Conservation (phyloP, 2,797 vertebrate genomes). For the Luscinia luscinia region DNA sequence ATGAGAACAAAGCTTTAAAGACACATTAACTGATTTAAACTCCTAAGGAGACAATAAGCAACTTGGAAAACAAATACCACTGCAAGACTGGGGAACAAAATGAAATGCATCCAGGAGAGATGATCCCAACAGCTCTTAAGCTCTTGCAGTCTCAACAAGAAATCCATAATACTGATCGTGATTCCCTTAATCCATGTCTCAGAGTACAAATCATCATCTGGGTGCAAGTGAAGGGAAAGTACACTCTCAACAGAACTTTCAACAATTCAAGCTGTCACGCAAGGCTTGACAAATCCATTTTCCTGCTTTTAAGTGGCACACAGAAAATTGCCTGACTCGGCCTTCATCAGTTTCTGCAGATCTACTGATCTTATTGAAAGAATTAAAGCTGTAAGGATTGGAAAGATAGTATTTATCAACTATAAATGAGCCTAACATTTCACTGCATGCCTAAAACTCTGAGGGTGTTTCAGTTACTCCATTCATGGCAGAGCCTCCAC, state of each 20-base stretch:
- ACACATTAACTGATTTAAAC: neutral
- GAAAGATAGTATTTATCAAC: neutral
- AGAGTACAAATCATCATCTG: neutral
- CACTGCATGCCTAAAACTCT: neutral
- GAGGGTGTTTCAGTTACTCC: neutral
- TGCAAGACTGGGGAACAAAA: neutral
- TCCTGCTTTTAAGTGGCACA: neutral
- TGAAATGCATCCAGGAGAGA: neutral
- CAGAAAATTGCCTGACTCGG: neutral
- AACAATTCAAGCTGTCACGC: neutral
- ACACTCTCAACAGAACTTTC: neutral
- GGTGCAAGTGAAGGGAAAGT: neutral
- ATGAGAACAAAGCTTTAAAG: neutral
- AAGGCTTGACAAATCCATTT: slow-evolving; percentile 9
- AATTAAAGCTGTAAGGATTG: neutral
- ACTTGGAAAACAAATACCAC: neutral
- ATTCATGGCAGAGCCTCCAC: neutral
- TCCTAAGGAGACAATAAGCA: neutral
- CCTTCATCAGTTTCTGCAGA: neutral
- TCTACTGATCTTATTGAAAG: neutral
- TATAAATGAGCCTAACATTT: neutral
- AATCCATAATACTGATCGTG: neutral
- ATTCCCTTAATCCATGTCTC: neutral
- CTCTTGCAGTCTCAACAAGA: neutral
- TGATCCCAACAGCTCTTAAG: neutral